phyloP scores from a whole-genome alignment of 1,140 invertebrate species.

The Bilobella aurantiaca region DNA sequence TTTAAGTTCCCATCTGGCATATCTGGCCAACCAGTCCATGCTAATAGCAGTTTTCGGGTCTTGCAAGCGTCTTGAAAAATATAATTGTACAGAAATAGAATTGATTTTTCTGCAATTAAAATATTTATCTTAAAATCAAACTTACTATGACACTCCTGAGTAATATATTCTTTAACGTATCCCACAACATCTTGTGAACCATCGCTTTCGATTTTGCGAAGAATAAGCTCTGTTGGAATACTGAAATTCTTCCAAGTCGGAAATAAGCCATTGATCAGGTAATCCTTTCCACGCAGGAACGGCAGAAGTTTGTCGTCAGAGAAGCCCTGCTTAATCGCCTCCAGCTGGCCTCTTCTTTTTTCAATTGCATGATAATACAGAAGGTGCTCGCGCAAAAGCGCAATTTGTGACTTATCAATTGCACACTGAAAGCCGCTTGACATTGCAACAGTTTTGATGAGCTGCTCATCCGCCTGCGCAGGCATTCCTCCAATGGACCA shows the following conservation, averaged over 20 bases:
- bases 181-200: neutral
- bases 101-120: neutral
- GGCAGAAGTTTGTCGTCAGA: neutral
- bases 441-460: neutral
- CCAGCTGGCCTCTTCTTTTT: slow-evolving; percentile 1
- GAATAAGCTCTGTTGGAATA: neutral
- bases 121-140: no score
- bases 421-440: neutral
- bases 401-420: neutral
- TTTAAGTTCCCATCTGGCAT: neutral
- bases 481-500: neutral
- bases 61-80: neutral
- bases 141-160: no score
- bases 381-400: neutral
- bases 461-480: neutral
- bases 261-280: neutral
- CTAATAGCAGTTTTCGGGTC: neutral
- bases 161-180: neutral
- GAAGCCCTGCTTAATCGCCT: neutral
- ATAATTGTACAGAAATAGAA: neutral
- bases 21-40: neutral
- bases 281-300: neutral
- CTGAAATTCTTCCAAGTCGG: neutral
- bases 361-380: neutral
- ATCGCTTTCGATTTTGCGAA: neutral